A percentile compares a stretch with the other conserved stretches of the same genome.
These are phyloP conservation scores for Rhinoderma darwinii DNA, from an alignment of 2,113 vertebrate species.

Conservation along the genomic window DNA sequence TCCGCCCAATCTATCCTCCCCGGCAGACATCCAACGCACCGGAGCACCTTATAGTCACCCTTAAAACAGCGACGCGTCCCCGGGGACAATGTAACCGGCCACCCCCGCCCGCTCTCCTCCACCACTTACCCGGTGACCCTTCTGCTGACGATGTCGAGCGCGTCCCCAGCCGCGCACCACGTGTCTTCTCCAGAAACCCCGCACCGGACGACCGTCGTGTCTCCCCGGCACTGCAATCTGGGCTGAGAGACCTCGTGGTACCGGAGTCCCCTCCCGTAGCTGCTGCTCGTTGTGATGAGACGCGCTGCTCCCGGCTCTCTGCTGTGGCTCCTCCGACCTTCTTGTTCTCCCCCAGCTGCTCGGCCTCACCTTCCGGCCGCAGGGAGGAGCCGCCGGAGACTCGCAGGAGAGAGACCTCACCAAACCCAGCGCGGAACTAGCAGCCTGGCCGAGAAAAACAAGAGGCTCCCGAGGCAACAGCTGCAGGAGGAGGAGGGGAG, in stretches of 20 bases:
- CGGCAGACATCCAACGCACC: no score
- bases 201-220: conserved; percentile 37
- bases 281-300: not conserved
- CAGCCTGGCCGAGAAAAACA: conserved; percentile 55
- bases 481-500: conserved; percentile 48
- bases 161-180: conserved; percentile 6
- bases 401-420: conserved; percentile 68
- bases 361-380: conserved; percentile 61
- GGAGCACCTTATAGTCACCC: no score
- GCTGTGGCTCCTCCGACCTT: not conserved
- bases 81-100: no score
- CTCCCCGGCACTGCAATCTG: conserved; percentile 61
- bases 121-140: conserved; percentile 18
- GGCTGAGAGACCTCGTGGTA: conserved; percentile 65
- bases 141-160: conserved; percentile 44
- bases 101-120: not conserved
- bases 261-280: not conserved
- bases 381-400: conserved; percentile 57
- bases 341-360: conserved; percentile 14
- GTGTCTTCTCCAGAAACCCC: conserved; percentile 62
- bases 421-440: conserved; percentile 65
- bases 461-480: conserved; percentile 46
- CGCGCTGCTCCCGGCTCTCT: not conserved
- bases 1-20: no score
- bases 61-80: no score